A percentile compares a stretch with the other conserved stretches of the same genome.
These are phyloP conservation scores for Rhinogobius similis DNA, from an alignment of 2,113 vertebrate genomes.

Conservation along the genomic window DNA sequence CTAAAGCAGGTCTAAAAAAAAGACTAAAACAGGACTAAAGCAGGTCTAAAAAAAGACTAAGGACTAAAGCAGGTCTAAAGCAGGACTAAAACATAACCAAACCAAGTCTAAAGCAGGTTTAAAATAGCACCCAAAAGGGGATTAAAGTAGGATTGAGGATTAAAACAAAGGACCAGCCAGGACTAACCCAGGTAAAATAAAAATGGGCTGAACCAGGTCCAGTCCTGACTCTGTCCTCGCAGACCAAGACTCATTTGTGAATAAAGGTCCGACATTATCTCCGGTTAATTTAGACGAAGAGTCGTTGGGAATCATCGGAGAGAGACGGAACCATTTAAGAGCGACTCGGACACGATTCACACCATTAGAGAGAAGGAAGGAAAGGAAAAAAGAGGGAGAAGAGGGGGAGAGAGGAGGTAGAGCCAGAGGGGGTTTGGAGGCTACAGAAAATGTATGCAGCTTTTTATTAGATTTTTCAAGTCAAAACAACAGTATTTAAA, in stretches of 20 bases:
- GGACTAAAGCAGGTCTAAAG: background rate
- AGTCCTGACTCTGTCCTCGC: background rate
- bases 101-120: background rate
- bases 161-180: background rate
- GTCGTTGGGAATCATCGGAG: background rate
- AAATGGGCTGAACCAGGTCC: background rate
- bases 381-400: background rate
- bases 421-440: background rate
- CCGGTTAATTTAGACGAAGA: background rate
- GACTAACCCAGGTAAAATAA: background rate
- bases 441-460: too few species aligned
- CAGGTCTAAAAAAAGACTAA: background rate
- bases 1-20: background rate
- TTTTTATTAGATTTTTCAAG: too few species aligned
- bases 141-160: background rate
- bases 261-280: background rate
- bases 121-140: background rate
- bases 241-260: background rate
- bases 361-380: background rate
- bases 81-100: background rate
- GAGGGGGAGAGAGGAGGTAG: background rate
- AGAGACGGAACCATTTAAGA: conserved; percentile 2
- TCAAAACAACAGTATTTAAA: too few species aligned
- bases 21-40: background rate
- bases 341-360: background rate